Base-by-base conservation (phyloP, 2,113 vertebrate species). In the Phylloscopus trochiloides region DNA sequence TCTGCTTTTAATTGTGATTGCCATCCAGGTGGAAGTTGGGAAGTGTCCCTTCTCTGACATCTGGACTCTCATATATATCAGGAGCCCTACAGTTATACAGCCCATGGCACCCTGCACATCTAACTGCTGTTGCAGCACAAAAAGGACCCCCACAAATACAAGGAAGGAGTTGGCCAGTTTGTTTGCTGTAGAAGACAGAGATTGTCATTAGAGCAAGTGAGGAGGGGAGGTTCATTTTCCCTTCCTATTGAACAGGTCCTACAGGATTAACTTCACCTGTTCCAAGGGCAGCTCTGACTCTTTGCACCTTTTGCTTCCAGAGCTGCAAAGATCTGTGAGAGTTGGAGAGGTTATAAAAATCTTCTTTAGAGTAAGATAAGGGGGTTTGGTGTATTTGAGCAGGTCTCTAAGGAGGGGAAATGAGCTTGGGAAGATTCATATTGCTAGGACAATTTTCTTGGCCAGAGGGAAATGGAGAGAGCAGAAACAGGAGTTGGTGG, bases 211-310 rank as follows among this genome's bases (percentile, higher is more conserved):
- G 2, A 43, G 13, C 8, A 88, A 61, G 71, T 5, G 16, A 2
- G 4, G 12, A 6, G 0, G 7, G 7, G 28, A 2, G 12, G 21
- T 13, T 12, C 0, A 3, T 61, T 66, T 82, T 47, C 6, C 12
- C 8, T 25, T 90, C 19, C 32, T 75, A 0, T 21, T 54, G 13
- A 72, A 14, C 7, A 38, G 9, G 6, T 51, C 29, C 66, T 72
- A 14, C 19, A 40, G 10, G 34, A 51, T 17, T 25, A n/a, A 9
- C 29, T 8, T 84, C 47, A 67, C 12, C 12, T 91, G 7, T 29
- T 81, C 34, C 47, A 84, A 59, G 29, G 29, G 21, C 26, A 81
- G 20, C 45, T 71, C 55, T 59, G 18, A 47, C 7, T 28, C 6
- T 48, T 85, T 58, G 25, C 22, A 79, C 25, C 29, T 71, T 68